A percentile compares a stretch with the other conserved stretches of the same genome.
Conservation (phyloP, 1,140 invertebrate species). For the Pararge aegeria region DNA sequence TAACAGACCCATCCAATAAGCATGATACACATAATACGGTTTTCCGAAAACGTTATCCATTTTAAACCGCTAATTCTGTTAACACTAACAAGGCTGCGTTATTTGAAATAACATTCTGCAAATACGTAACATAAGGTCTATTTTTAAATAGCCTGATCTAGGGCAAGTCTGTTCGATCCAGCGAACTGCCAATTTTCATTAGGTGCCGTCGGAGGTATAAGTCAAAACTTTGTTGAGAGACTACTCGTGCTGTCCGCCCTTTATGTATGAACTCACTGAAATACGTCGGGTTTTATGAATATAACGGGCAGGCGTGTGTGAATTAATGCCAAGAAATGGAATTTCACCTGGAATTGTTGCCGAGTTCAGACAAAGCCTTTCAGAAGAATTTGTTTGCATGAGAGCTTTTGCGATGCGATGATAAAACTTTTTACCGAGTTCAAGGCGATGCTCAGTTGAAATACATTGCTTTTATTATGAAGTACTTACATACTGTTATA, state of each 20-base stretch:
- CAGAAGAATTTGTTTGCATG: conserved; percentile 6
- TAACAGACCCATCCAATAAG: conserved; percentile 20
- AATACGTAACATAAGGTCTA: conserved; percentile 18
- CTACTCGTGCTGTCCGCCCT: conserved; percentile 41
- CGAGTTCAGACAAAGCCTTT: conserved; percentile 17
- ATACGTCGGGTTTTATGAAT: conserved; percentile 53
- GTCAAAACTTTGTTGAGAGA: conserved; percentile 53
- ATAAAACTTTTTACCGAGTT: conserved; percentile 4
- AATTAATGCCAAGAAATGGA: conserved; percentile 37
- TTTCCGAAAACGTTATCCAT: conserved; percentile 29
- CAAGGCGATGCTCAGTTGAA: neutral
- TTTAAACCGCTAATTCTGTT: conserved; percentile 30
- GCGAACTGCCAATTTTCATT: conserved; percentile 75
- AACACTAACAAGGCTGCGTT: neutral
- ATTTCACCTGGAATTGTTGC: conserved; percentile 25
- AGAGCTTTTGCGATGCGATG: conserved; percentile 7
- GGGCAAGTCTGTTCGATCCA: conserved; percentile 55
- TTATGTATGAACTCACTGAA: conserved; percentile 61
- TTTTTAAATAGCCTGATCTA: conserved; percentile 32
- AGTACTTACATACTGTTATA: neutral
- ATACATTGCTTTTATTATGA: neutral
- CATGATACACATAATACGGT: conserved; percentile 21
- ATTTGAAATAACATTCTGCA: conserved; percentile 5
- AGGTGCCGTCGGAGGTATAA: conserved; percentile 56
- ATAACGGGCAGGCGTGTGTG: conserved; percentile 32